Percentiles rank a stretch among this genome's conserved stretches.
Conservation (phyloP, 2,888 invertebrate species). For the Tineola bisselliella region DNA sequence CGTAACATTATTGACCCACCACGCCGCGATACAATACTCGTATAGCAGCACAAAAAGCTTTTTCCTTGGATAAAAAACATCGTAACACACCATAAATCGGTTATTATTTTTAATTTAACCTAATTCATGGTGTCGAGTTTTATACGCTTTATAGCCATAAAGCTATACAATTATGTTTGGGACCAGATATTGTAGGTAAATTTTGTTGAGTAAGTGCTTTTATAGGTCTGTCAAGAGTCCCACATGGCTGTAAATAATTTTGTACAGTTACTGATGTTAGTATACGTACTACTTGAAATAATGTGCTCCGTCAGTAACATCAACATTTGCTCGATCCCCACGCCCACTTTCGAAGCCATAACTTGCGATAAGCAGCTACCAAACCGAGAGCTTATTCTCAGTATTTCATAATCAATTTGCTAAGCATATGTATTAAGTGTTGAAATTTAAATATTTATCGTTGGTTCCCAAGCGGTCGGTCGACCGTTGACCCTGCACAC, state of each 20-base stretch:
- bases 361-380: conserved; percentile 27
- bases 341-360: neutral
- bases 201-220: neutral
- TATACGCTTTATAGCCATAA: neutral
- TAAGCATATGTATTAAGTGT: conserved; percentile 64
- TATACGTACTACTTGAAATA: neutral
- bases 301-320: neutral
- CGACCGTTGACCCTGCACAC: conserved; percentile 62
- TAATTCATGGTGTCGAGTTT: neutral
- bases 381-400: neutral
- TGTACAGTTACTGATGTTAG: neutral
- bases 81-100: conserved; percentile 2
- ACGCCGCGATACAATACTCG: conserved; percentile 25
- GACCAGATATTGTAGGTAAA: neutral
- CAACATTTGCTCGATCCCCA: conserved; percentile 1
- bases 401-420: conserved; percentile 55
- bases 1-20: conserved; percentile 39
- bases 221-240: neutral
- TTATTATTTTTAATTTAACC: conserved; percentile 14
- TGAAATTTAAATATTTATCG: conserved; percentile 67
- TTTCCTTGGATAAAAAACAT: conserved; percentile 6
- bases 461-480: conserved; percentile 56
- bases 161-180: neutral
- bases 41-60: conserved; percentile 13
- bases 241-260: neutral